Percentiles rank a stretch among this genome's conserved stretches.
Conservation (phyloP, 2,797 vertebrate genomes). For the Falco concolor region DNA sequence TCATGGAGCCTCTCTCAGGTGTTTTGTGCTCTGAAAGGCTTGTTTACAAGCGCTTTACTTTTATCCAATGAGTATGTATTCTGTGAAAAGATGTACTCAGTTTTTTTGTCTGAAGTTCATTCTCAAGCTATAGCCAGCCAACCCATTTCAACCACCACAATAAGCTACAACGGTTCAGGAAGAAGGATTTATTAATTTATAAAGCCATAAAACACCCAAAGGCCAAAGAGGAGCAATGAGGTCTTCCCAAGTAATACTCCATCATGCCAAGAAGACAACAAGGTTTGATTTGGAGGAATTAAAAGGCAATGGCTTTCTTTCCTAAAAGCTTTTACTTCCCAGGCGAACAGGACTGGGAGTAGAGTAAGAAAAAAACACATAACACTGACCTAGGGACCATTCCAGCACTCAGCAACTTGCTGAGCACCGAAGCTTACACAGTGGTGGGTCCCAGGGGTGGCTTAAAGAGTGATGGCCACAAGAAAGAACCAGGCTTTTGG, state of each 20-base stretch:
- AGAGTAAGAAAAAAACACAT: not conserved
- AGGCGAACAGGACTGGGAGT: not conserved
- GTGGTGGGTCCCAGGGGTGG: not conserved
- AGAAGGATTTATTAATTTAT: no score
- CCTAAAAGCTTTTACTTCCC: not conserved
- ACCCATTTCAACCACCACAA: not conserved
- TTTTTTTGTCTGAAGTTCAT: not conserved
- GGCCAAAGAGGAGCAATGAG: not conserved
- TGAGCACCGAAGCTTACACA: not conserved
- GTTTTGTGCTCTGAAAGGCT: not conserved
- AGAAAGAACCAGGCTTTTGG: not conserved
- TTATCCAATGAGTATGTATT: not conserved
- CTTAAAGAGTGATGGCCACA: not conserved
- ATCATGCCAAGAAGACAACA: not conserved
- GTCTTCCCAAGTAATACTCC: not conserved
- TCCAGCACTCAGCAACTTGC: not conserved
- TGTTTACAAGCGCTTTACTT: not conserved
- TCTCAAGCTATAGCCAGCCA: not conserved
- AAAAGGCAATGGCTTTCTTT: not conserved
- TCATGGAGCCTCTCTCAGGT: not conserved
- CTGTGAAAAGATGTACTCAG: not conserved
- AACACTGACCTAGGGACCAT: not conserved
- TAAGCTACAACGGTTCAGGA: not conserved
- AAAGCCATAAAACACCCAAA: not conserved
- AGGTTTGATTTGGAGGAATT: not conserved